These are phyloP conservation scores for Halcyon smyrnensis DNA, from an alignment of 2,797 vertebrate genomes.

Conservation along the genomic window DNA sequence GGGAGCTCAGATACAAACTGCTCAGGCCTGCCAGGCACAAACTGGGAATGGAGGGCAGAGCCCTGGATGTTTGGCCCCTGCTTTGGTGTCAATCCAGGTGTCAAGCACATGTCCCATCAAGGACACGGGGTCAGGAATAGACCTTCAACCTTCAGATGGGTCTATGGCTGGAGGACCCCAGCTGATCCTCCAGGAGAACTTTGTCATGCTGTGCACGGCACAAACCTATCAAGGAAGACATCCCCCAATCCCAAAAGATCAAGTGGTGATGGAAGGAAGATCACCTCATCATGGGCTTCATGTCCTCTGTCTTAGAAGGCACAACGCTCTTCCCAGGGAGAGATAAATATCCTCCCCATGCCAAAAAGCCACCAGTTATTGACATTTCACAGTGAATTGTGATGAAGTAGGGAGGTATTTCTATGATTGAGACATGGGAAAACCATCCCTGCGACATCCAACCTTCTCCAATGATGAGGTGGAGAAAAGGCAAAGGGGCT, in stretches of 20 bases:
- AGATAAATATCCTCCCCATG: neutral
- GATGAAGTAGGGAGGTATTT: neutral
- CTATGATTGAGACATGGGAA: neutral
- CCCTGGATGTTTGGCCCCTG: neutral
- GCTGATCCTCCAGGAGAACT: neutral
- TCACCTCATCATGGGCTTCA: neutral
- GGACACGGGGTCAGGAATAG: neutral
- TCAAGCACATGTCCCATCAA: fast-evolving
- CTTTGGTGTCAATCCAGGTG: neutral
- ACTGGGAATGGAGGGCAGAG: neutral
- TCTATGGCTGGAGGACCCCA: neutral
- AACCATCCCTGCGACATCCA: neutral
- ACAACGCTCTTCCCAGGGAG: neutral
- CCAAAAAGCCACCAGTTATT: neutral
- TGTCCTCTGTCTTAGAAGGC: neutral
- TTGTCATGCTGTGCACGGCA: neutral
- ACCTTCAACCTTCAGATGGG: neutral
- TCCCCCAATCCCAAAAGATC: neutral
- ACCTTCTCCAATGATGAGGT: neutral
- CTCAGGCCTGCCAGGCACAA: neutral
- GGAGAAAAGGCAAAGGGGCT: neutral
- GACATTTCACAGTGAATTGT: neutral
- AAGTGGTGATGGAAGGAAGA: neutral
- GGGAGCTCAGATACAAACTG: neutral
- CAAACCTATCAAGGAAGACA: neutral